Evolutionary conservation across 2,797 vertebrate genomes (phyloP).

Genomic region (Aphelocoma californica): DNA sequence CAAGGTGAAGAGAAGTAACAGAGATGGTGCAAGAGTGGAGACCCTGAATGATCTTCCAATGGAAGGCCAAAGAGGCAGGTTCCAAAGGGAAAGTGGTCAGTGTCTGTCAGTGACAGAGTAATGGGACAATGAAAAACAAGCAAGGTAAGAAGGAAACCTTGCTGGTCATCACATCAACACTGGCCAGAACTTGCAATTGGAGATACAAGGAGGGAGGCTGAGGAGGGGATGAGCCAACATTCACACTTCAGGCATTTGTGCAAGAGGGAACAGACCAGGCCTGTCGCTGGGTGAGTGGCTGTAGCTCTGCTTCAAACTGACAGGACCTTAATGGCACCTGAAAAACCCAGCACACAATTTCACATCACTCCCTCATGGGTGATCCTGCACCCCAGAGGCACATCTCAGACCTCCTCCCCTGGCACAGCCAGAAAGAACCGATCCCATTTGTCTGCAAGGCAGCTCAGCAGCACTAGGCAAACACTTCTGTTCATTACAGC

Average conservation of each 20-base stretch:
- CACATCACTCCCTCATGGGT: neutral
- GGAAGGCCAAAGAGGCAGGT: neutral
- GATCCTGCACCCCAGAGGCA: neutral
- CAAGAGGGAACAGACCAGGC: neutral
- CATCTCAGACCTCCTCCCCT: neutral
- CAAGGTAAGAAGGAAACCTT: neutral
- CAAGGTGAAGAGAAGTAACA: neutral
- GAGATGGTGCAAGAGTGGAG: neutral
- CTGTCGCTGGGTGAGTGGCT: accelerated
- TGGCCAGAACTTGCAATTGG: neutral
- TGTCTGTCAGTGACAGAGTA: neutral
- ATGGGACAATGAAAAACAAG: neutral
- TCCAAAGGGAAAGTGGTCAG: neutral
- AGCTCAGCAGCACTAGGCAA: neutral
- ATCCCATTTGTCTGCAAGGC: neutral
- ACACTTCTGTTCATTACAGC: neutral
- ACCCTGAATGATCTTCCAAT: neutral
- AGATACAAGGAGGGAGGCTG: neutral
- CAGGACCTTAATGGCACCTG: accelerated
- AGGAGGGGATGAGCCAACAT: neutral
- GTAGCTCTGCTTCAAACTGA: neutral
- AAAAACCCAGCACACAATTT: neutral
- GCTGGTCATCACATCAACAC: neutral
- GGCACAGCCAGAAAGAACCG: neutral
- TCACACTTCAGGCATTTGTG: neutral